Evolutionary conservation across 2,888 invertebrate genomes (phyloP), one percentile per base, ranked within the genome.

Genomic region (Agrotis exclamationis): DNA sequence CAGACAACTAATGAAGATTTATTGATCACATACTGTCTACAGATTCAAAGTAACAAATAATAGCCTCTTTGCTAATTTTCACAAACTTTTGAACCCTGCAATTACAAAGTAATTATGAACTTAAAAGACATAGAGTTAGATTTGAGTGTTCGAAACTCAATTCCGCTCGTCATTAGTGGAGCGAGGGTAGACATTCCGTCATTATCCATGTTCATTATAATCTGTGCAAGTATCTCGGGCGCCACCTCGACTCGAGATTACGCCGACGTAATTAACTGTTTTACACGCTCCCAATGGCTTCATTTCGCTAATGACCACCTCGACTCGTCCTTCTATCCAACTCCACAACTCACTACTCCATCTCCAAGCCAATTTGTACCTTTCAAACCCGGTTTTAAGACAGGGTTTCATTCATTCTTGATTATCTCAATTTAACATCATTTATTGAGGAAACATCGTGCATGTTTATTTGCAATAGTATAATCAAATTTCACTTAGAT

Each of bases 251-350:
- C 86, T 82, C 82, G 89, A 92, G 91, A 93, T 92, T 91, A 90
- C 89, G 77, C 79, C 83, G 67, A 75, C 87, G 90, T 94, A 94
- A 95, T 96, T 95, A 95, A 92, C 95, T 95, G 93, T 93, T 95
- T 95, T 95, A 95, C 95, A 93, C 93, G 91, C 93, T 93, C 90
- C 92, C 95, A 95, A 95, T 93, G 92, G 91, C 93, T 96, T 93
- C 90, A 95, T 95, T 94, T 88, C 90, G 92, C 93, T 95, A 95
- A 95, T 94, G 94, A 93, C 93, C 92, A 87, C 85, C 90, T 89
- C 91, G 85, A 88, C 89, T 92, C 91, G 85, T 91, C 91, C 89
- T 91, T 89, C 89, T 87, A 89, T 91, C 88, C 69, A 82, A 79
- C 83, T 77, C 76, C 56, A 33, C 56, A 56, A 56, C n/a, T 56